Conservation (phyloP, 1,140 invertebrate species). For the Zaprionus nigranus region DNA sequence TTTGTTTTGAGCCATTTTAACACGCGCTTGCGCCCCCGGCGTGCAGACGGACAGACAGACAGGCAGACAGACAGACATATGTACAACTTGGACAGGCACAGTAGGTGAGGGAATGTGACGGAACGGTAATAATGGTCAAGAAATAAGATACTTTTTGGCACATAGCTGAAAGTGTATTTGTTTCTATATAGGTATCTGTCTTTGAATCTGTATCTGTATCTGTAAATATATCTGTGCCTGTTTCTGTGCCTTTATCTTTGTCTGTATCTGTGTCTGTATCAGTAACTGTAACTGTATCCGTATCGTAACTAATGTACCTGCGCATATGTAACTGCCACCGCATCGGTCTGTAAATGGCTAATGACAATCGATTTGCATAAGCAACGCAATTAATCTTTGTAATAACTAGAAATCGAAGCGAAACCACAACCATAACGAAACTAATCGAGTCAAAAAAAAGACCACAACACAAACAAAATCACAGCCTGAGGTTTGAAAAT, state of each 20-base stretch:
- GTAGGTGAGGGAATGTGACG: constrained; percentile 11
- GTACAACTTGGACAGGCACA: neutral
- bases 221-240: constrained; percentile 10
- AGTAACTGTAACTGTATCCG: constrained; percentile 21
- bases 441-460: constrained; percentile 12
- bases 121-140: constrained; percentile 44
- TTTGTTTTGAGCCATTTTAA: constrained; percentile 75
- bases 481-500: constrained; percentile 55
- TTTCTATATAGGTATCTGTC: constrained; percentile 17
- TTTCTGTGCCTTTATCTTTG: constrained; percentile 11
- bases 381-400: constrained; percentile 79
- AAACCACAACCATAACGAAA: constrained; percentile 30
- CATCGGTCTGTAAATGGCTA: constrained; percentile 72
- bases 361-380: constrained; percentile 80
- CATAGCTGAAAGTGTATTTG: constrained; percentile 49
- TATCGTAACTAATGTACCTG: constrained; percentile 36
- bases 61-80: neutral
- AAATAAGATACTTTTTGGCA: constrained; percentile 71
- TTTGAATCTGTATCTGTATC: neutral
- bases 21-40: constrained; percentile 63
- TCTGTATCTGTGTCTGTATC: constrained; percentile 1
- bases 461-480: constrained; percentile 50
- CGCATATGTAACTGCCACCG: constrained; percentile 60
- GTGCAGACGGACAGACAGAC: constrained; percentile 19
- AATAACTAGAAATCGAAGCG: constrained; percentile 75